phyloP scores from a whole-genome alignment of 1,140 invertebrate genomes.

The Gryllus bimaculatus region DNA sequence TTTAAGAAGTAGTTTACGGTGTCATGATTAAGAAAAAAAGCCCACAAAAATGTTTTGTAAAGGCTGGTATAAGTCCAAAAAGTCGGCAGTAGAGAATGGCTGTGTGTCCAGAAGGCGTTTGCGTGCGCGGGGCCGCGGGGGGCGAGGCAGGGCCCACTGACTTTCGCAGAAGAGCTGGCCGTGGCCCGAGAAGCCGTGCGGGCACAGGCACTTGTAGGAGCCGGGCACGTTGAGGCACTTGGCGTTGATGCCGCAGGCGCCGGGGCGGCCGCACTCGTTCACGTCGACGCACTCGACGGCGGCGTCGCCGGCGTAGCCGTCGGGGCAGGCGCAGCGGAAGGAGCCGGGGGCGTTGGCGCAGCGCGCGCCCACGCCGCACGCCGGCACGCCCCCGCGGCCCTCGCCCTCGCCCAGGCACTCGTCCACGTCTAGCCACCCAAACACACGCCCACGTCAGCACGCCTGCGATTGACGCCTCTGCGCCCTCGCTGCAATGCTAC shows the following conservation, averaged over 20 bases:
- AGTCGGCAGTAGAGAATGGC: too few relatives aligned
- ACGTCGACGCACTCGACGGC: conserved; percentile 44
- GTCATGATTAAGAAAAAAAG: too few relatives aligned
- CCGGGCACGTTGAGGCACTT: conserved; percentile 38
- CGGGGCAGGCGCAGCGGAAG: conserved; percentile 62
- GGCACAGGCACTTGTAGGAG: conserved; percentile 37
- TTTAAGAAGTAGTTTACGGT: too few relatives aligned
- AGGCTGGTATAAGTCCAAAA: too few relatives aligned
- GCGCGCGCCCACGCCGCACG: conserved; percentile 58
- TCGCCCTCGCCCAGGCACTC: conserved; percentile 34
- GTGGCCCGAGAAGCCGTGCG: conserved; percentile 42
- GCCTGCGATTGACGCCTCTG: neutral
- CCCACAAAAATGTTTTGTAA: too few relatives aligned
- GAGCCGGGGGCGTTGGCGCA: conserved; percentile 67
- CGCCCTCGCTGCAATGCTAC: too few relatives aligned
- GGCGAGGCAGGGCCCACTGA: conserved; percentile 42
- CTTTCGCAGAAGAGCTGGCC: conserved; percentile 62
- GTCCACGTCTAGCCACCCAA: conserved; percentile 38
- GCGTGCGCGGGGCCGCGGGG: neutral
- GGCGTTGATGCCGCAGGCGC: conserved; percentile 34
- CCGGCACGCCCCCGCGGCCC: conserved; percentile 27
- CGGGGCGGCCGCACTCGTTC: conserved; percentile 47
- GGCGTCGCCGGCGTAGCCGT: conserved; percentile 52
- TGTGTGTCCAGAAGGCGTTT: neutral
- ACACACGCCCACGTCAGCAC: neutral